Evolutionary conservation across 2,113 vertebrate genomes (phyloP), one percentile per base, ranked within the genome.

Genomic region (Columba janthina): DNA sequence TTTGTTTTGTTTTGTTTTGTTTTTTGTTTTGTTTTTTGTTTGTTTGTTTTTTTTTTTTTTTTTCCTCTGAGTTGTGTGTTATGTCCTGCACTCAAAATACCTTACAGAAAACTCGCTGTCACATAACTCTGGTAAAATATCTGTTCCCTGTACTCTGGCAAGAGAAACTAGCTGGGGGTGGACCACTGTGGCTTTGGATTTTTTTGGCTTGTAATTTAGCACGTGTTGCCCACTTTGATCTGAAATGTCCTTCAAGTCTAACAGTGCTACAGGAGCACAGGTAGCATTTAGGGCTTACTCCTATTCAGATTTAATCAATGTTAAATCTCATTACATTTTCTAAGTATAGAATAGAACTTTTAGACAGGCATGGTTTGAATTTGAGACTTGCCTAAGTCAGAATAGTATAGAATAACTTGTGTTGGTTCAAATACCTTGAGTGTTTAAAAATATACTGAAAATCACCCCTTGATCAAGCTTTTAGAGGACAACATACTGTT

Each of bases 191-290:
- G 5, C 15, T 60, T 46, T 90, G 62, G 24, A 22, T 44, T 20
- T 60, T 82, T 87, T 81, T 18, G 60, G 32, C 38, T 56, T 91
- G 17, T 20, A 58, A 32, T 73, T 91, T 76, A 73, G 28, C 58
- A 20, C 6, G 26, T 1, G 1, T 75, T 0, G 0, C 10, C 9
- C 19, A 25, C 60, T 77, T 83, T n/a, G 67, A 71, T 76, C 61
- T 76, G 57, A 74, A 79, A 65, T n/a, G 36, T 51, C 48, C 60
- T 76, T 91, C 38, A 8, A 4, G 8, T 70, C 46, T 66, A 85
- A 58, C 32, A 40, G 60, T 32, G 71, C 38, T 66, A 24, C 53
- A 79, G 7, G 42, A 86, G 46, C 79, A 74, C 24, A 79, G 66
- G 32, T 24, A 56, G 66, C 16, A 24, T 56, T 88, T 54, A 66